A percentile compares a stretch with the other conserved stretches of the same genome.
Evolutionary conservation across 2,113 vertebrate species (phyloP).

Genomic region (Hippocampus mohnikei): DNA sequence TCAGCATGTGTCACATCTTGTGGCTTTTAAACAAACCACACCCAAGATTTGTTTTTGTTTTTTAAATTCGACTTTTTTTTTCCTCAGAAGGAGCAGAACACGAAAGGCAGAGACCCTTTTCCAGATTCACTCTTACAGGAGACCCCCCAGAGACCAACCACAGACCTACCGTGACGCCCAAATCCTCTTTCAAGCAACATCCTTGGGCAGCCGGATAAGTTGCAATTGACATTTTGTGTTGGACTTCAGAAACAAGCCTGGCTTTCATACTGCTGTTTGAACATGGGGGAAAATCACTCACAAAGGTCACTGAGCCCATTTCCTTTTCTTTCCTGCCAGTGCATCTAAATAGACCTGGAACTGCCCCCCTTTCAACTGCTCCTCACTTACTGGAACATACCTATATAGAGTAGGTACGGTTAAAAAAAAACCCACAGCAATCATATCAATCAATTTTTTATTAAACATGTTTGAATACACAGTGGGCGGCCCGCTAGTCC

Average conservation of each 20-base stretch:
- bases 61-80: not conserved
- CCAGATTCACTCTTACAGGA: conserved; percentile 39
- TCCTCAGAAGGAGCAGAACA: not conserved
- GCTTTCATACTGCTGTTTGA: conserved; percentile 81
- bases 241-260: conserved; percentile 77
- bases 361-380: conserved; percentile 57
- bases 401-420: conserved; percentile 43
- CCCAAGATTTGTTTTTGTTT: not conserved
- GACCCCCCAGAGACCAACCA: conserved; percentile 54
- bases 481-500: too few relatives aligned
- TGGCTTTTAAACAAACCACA: conserved; percentile 8
- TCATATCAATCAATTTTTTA: conserved; percentile 15
- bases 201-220: conserved; percentile 73
- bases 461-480: not conserved
- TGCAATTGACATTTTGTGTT: conserved; percentile 78
- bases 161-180: conserved; percentile 67
- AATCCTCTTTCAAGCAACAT: conserved; percentile 74
- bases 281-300: conserved; percentile 75
- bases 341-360: conserved; percentile 67
- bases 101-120: conserved; percentile 13
- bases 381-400: conserved; percentile 60
- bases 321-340: conserved; percentile 67
- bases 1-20: conserved; percentile 8
- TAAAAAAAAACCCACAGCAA: too few relatives aligned
- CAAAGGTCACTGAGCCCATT: conserved; percentile 81